Percentiles rank a stretch among this genome's conserved stretches.
phyloP scores from a whole-genome alignment of 2,113 vertebrate species.

The Isichthys henryi region DNA sequence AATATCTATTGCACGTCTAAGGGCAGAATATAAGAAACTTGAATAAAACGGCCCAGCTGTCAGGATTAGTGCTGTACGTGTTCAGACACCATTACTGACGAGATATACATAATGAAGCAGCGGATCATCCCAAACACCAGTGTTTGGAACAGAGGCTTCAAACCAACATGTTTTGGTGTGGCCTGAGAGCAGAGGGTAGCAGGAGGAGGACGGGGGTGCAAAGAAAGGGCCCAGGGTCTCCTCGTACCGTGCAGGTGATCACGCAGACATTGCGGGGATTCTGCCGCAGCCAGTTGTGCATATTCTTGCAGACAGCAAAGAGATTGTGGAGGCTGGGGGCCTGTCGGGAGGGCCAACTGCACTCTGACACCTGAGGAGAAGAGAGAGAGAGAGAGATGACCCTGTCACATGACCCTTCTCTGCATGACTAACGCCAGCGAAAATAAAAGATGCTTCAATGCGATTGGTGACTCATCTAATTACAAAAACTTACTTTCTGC shows the following conservation, averaged over 20 bases:
- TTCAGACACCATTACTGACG: neutral
- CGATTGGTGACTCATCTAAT: constrained; percentile 25
- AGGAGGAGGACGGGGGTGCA: neutral
- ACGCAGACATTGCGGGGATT: constrained; percentile 98
- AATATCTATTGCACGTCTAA: neutral
- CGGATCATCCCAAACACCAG: neutral
- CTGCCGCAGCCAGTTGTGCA: constrained; percentile 98
- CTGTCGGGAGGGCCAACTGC: constrained; percentile 89
- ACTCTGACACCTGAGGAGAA: constrained; percentile 83
- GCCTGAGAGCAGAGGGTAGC: neutral
- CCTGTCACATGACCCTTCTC: neutral
- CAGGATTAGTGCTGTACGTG: neutral
- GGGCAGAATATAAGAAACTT: neutral
- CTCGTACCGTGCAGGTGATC: constrained; percentile 97
- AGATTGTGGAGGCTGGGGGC: constrained; percentile 95
- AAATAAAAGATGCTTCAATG: neutral
- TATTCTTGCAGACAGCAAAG: constrained; percentile 96
- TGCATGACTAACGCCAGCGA: neutral
- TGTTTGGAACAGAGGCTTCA: neutral
- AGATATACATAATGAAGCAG: neutral
- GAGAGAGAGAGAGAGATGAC: neutral
- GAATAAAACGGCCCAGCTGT: neutral
- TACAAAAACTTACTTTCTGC: constrained; percentile 6
- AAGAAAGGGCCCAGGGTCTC: neutral
- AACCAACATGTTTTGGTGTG: neutral